A percentile compares a stretch with the other conserved stretches of the same genome.
Conservation (phyloP, 1,140 invertebrate species). For the Copidosoma floridanum region DNA sequence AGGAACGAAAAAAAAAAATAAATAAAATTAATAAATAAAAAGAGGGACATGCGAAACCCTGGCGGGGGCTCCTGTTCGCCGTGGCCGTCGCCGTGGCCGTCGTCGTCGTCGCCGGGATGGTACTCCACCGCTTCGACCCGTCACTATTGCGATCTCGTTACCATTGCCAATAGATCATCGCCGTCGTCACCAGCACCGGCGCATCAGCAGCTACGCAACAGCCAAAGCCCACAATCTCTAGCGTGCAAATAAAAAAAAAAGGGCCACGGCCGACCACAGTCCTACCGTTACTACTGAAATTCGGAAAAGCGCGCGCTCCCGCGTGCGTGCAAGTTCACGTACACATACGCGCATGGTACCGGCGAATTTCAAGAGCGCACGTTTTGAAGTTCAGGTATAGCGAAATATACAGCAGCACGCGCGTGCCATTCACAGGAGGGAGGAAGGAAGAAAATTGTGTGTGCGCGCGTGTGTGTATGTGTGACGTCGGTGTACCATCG, state of each 20-base stretch:
- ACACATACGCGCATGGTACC: background rate
- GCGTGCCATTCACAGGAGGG: too few relatives aligned
- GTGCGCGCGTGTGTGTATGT: background rate
- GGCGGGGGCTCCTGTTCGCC: background rate
- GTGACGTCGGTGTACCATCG: background rate
- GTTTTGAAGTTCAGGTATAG: too few relatives aligned
- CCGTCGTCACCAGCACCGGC: background rate
- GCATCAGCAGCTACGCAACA: background rate
- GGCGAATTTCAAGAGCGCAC: too few relatives aligned
- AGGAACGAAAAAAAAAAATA: too few relatives aligned
- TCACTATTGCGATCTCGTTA: too few relatives aligned
- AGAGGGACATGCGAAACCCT: slow-evolving; percentile 2
- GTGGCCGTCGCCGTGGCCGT: background rate
- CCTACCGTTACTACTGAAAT: slow-evolving; percentile 13
- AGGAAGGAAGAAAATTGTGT: too few relatives aligned
- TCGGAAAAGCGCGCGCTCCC: background rate
- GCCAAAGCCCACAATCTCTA: too few relatives aligned
- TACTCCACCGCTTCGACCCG: too few relatives aligned
- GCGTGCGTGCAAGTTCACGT: too few relatives aligned
- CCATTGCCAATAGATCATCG: background rate
- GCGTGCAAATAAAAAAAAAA: background rate
- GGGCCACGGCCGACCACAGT: background rate
- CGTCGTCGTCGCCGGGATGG: background rate
- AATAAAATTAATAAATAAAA: too few relatives aligned
- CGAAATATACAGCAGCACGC: too few relatives aligned